Conservation (phyloP, 2,888 invertebrate species). For the Allophyes oxyacanthae region DNA sequence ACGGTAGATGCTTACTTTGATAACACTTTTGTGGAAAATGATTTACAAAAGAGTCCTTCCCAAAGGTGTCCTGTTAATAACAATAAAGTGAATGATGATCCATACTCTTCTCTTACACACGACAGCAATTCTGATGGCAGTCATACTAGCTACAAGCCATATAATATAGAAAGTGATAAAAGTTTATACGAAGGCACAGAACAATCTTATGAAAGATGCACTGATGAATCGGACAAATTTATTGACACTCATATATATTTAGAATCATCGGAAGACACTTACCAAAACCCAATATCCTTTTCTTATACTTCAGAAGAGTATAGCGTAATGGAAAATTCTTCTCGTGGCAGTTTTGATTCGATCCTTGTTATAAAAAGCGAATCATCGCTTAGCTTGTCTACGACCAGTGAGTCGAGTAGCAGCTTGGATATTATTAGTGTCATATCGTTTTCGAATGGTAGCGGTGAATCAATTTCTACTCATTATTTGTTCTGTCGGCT, state of each 20-base stretch:
- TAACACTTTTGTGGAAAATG: slow-evolving; percentile 5
- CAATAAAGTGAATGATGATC: slow-evolving; percentile 13
- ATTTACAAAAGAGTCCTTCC: slow-evolving; percentile 26
- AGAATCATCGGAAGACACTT: slow-evolving; percentile 1
- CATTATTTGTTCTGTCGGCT: slow-evolving; percentile 48
- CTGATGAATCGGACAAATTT: slow-evolving; percentile 6
- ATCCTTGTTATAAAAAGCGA: slow-evolving; percentile 59
- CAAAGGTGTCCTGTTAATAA: slow-evolving; percentile 4
- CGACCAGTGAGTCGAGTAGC: slow-evolving; percentile 30
- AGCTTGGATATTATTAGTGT: slow-evolving; percentile 58
- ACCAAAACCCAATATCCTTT: not conserved
- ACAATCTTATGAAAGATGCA: not conserved
- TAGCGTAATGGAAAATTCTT: slow-evolving; percentile 2
- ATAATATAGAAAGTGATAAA: slow-evolving; percentile 12
- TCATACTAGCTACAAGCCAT: not conserved
- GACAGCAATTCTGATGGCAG: slow-evolving; percentile 12
- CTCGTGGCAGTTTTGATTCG: slow-evolving; percentile 58
- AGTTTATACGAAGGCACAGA: not conserved
- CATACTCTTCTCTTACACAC: slow-evolving; percentile 10
- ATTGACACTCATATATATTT: not conserved
- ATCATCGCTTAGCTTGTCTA: slow-evolving; percentile 62
- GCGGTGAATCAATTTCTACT: slow-evolving; percentile 49
- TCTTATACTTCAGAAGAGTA: slow-evolving; percentile 5
- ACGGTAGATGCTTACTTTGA: not conserved
- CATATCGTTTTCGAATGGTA: slow-evolving; percentile 56